Conservation (phyloP, 2,113 vertebrate genomes). For the Nasalis larvatus region DNA sequence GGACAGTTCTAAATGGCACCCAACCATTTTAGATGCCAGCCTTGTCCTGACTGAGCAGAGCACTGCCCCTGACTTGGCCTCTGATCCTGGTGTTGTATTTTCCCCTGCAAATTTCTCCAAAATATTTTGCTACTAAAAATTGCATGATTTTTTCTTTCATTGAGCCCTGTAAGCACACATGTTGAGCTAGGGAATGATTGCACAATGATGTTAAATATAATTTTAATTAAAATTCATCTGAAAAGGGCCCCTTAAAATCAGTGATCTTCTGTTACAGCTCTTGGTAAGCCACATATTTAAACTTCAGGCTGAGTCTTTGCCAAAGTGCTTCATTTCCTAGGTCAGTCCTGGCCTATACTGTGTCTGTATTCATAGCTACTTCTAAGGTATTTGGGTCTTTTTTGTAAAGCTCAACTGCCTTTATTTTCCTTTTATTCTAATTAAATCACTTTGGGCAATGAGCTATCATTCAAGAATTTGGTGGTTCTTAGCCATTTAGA, state of each 20-base stretch:
- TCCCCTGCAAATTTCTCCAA: background rate
- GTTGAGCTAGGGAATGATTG: conserved; percentile 52
- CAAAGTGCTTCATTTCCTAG: conserved; percentile 35
- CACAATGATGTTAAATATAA: conserved; percentile 9
- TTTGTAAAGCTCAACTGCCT: conserved; percentile 30
- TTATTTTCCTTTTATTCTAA: conserved; percentile 57
- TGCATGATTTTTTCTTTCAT: conserved; percentile 62
- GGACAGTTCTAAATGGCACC: background rate
- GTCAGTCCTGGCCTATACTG: background rate
- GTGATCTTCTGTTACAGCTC: background rate
- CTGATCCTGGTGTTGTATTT: background rate
- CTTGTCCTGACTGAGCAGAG: conserved; percentile 42
- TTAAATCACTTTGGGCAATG: conserved; percentile 47
- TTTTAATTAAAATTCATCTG: conserved; percentile 57
- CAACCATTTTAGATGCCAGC: conserved; percentile 9
- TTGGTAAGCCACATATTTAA: conserved; percentile 51
- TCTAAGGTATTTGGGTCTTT: conserved; percentile 2
- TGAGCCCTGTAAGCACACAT: conserved; percentile 25
- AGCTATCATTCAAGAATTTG: conserved; percentile 51
- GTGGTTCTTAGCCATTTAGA: conserved; percentile 3
- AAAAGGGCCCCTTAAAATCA: conserved; percentile 38
- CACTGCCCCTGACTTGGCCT: conserved; percentile 51
- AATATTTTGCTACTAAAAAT: conserved; percentile 52
- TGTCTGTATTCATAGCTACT: conserved; percentile 24
- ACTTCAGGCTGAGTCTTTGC: conserved; percentile 24